A percentile compares a stretch with the other conserved stretches of the same genome.
Evolutionary conservation across 2,113 vertebrate genomes (phyloP).

Genomic region (Vulpes lagopus): DNA sequence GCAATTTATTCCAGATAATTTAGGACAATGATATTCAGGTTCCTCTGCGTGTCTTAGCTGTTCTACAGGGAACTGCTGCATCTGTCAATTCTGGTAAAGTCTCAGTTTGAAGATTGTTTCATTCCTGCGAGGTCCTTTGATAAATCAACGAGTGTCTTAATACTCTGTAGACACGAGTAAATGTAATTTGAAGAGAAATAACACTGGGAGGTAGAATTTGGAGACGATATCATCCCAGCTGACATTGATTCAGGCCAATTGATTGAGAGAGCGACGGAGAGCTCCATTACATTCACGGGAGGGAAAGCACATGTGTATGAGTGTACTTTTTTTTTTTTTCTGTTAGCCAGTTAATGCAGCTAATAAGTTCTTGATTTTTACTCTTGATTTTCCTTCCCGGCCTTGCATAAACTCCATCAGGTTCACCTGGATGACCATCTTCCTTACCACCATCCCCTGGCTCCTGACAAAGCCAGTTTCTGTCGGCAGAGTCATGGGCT

Average conservation of each 20-base stretch:
- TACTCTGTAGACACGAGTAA: conserved; percentile 52
- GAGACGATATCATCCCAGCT: neutral
- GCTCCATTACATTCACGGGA: neutral
- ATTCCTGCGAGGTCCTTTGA: conserved; percentile 62
- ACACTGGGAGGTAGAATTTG: neutral
- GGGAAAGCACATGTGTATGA: neutral
- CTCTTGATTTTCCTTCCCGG: neutral
- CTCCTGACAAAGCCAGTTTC: neutral
- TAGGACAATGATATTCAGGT: conserved; percentile 53
- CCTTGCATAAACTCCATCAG: neutral
- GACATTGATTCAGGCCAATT: neutral
- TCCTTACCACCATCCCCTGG: neutral
- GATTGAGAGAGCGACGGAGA: neutral
- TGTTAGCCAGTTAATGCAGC: neutral
- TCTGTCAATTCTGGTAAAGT: conserved; percentile 52
- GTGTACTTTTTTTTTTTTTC: neutral
- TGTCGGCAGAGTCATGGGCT: neutral
- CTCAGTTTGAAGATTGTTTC: conserved; percentile 56
- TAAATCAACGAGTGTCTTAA: conserved; percentile 49
- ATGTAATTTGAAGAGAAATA: conserved; percentile 61
- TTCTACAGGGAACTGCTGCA: neutral
- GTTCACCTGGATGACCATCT: neutral
- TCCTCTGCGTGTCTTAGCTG: neutral
- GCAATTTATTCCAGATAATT: conserved; percentile 66
- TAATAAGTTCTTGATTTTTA: neutral